Conservation (phyloP, 2,113 vertebrate genomes). For the Leptobrachium leishanense region DNA sequence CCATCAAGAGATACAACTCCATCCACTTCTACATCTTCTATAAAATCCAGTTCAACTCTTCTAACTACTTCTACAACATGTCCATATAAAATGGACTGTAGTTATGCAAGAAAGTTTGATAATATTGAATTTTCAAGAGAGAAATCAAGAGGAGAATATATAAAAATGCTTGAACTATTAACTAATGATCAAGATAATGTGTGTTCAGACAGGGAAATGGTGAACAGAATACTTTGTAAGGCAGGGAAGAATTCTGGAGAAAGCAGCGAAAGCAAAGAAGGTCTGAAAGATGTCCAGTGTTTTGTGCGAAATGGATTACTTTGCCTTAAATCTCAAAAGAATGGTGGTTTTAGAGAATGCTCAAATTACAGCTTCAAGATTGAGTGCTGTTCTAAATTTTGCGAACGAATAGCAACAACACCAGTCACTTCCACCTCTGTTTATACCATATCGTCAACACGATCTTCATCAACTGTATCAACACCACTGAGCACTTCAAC, state of each 20-base stretch:
- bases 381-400: conserved; percentile 1
- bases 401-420: background rate
- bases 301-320: background rate
- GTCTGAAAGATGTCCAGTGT: background rate
- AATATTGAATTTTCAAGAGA: no score
- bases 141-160: background rate
- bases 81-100: conserved; percentile 9
- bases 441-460: no score
- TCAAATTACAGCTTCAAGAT: background rate
- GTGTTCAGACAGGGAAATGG: background rate
- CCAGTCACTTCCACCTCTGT: no score
- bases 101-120: background rate
- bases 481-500: background rate
- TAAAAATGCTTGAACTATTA: background rate
- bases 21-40: background rate
- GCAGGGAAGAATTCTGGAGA: background rate
- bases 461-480: background rate
- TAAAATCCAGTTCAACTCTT: background rate
- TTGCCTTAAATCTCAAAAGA: background rate
- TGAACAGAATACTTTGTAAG: background rate
- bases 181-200: background rate
- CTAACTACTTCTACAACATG: background rate
- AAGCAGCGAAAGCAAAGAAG: background rate
- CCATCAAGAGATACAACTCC: background rate
- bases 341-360: background rate